Evolutionary conservation across 2,888 invertebrate species (phyloP), one percentile per base, ranked within the genome.

Genomic region (Hypsopygia costalis): DNA sequence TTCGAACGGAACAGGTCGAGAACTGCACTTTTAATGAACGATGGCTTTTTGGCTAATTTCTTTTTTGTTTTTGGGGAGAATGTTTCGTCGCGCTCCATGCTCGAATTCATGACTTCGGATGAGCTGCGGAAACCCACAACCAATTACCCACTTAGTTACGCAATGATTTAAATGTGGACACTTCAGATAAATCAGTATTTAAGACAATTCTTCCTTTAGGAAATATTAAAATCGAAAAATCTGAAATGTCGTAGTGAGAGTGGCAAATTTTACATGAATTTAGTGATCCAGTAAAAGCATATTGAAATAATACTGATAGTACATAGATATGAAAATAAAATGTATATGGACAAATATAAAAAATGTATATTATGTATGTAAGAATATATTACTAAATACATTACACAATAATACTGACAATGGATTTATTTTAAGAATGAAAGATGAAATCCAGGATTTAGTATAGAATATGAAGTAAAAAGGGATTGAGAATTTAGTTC

Each of bases 41-140:
- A 90, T 40, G 89, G 88, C 62, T 89, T 89, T 88, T 89, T 89
- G 34, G 89, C 87, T 37, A 90, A 74, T 87, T 90, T 90, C 88
- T 89, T 89, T 86, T 88, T 89, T 68, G 88, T 87, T 86, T 90
- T 89, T 69, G 89, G 89, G 45, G 89, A 88, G 69, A 86, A 81
- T 49, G 86, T 78, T 64, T 87, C 87, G 68, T 89, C 87, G 69
- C 77, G 85, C 73, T 89, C 89, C 71, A 79, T 66, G 61, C 83
- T 88, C 64, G 87, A 86, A 77, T 83, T 85, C 82, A 83, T 81
- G 78, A 70, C 86, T 62, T 88, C 87, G 49, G 86, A 76, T 62
- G 82, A 81, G 77, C 88, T 89, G 88, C 75, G 88, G 86, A 88
- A 85, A 86, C 85, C 87, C 87, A 82, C 78, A 86, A 87, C 86